A percentile compares a stretch with the other conserved stretches of the same genome.
Conservation (phyloP, 2,797 vertebrate species). For the Enteromius unitaeniatus region DNA sequence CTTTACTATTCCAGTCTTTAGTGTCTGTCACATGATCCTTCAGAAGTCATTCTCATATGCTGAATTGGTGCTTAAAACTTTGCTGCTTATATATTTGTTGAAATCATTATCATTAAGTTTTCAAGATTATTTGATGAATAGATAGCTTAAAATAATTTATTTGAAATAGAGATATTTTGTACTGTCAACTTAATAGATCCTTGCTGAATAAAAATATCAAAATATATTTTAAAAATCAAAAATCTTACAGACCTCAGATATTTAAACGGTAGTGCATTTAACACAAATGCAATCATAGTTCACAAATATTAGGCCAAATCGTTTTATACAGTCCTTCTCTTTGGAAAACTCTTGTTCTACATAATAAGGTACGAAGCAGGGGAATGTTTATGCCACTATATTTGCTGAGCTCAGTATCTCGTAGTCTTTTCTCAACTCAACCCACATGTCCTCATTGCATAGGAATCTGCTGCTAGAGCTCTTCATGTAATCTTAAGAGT, state of each 20-base stretch:
- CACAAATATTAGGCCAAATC: neutral
- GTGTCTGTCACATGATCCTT: neutral
- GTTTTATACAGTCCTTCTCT: neutral
- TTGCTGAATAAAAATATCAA: neutral
- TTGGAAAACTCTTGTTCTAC: neutral
- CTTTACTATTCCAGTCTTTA: neutral
- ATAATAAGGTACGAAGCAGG: neutral
- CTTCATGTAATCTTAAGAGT: slow-evolving; percentile 3
- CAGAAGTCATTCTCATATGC: neutral
- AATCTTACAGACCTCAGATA: neutral
- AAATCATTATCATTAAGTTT: neutral
- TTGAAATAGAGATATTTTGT: neutral
- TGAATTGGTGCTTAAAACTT: neutral
- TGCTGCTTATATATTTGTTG: neutral
- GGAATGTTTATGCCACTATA: slow-evolving; percentile 23
- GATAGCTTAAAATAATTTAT: neutral
- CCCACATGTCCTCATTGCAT: slow-evolving; percentile 64
- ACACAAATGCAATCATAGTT: neutral
- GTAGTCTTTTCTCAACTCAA: slow-evolving; percentile 33
- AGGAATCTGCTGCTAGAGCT: slow-evolving; percentile 56
- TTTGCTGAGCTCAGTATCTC: slow-evolving; percentile 61
- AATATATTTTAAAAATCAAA: neutral
- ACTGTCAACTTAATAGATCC: neutral
- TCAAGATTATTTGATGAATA: neutral
- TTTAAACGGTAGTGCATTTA: slow-evolving; percentile 1